Evolutionary conservation across 2,113 vertebrate species (phyloP), one percentile per base, ranked within the genome.

Genomic region (Oncorhynchus kisutch): DNA sequence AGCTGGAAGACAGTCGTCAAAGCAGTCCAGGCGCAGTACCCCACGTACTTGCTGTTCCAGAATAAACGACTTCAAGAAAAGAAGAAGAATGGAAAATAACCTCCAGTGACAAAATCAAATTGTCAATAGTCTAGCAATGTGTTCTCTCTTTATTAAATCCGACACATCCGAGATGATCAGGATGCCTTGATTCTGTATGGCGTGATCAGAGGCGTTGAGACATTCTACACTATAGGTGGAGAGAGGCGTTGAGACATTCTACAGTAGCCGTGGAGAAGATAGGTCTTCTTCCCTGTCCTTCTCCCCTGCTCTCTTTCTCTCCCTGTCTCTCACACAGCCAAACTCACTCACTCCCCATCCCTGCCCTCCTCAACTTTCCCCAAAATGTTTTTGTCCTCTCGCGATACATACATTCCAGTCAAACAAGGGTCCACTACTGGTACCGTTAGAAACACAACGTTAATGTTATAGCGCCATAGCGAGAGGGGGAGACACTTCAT

Each of bases 221-320:
- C 83, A 90, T 91, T 93, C 88, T 82, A 75, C 76, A 81, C 84
- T 91, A 90, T 91, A 90, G 87, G 85, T 45, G 9, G 9, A 11
- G 9, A 87, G 80, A 86, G 84, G 75, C 81, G 89, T 81, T 85
- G 88, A 86, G 82, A 82, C 83, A 90, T 91, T 93, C 89, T 82
- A 75, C 76, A 82, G 85, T 91, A 90, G 91, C 90, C 87, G 84
- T 16, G 51, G 87, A 85, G 77, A 71, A 74, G 54, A 78, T 83
- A 84, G 11, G 59, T 9, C 8, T 72, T 74, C 68, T 22, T 67
- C 70, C 24, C 81, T 73, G 59, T 34, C 14, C 75, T 76, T 72
- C 51, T 83, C 78, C 72, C 77, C 65, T 83, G 67, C 81, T 77
- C 67, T 24, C 80, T 81, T 80, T 82, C 84, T 82, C 83, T 73